Conservation (phyloP, 2,113 vertebrate genomes). For the Sylvia atricapilla region DNA sequence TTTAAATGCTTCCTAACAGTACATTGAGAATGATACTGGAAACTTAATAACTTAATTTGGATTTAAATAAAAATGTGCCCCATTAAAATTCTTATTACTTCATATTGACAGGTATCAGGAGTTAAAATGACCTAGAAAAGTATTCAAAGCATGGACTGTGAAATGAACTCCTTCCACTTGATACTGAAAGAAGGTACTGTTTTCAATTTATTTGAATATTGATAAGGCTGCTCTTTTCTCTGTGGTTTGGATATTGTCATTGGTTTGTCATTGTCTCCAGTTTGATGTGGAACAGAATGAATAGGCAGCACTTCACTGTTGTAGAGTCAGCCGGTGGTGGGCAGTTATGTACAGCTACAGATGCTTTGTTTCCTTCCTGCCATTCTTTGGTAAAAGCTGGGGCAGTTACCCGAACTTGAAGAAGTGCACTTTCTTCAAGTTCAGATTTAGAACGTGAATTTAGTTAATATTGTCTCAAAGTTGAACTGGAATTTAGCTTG, state of each 20-base stretch:
- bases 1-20: not conserved
- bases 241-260: not conserved
- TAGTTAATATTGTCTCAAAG: not conserved
- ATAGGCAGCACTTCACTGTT: not conserved
- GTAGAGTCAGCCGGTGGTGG: not conserved
- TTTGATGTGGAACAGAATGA: not conserved
- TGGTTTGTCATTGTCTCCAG: not conserved
- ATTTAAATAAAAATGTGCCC: not conserved
- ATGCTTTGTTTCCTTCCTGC: not conserved
- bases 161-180: not conserved
- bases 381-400: not conserved
- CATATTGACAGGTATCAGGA: not conserved
- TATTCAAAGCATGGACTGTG: not conserved
- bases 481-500: not conserved
- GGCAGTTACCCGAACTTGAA: not conserved
- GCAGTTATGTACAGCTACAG: not conserved
- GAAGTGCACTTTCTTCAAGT: not conserved
- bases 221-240: not conserved
- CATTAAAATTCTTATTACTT: not conserved
- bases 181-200: conserved; percentile 3
- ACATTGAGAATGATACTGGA: not conserved
- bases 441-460: not conserved
- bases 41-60: not conserved
- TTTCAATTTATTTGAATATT: not conserved
- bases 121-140: not conserved